These are phyloP conservation scores for Protobothrops mucrosquamatus DNA, from an alignment of 2,113 vertebrate genomes.

Conservation along the genomic window DNA sequence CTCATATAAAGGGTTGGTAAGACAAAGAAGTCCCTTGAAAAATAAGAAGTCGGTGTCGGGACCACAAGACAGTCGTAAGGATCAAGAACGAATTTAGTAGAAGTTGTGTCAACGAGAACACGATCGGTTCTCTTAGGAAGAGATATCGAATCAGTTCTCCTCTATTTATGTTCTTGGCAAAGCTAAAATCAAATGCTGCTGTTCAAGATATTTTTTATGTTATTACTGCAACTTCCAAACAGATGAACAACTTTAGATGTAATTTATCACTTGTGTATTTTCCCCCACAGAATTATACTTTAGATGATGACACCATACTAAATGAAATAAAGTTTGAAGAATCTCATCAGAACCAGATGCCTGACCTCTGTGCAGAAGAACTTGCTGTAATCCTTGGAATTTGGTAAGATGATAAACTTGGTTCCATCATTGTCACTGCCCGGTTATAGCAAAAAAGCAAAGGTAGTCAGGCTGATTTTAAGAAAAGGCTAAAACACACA, in stretches of 20 bases:
- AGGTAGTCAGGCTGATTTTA: not conserved
- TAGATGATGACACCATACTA: constrained; percentile 89
- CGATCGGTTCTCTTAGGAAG: too few relatives aligned
- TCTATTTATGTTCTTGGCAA: not conserved
- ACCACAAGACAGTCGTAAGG: too few relatives aligned
- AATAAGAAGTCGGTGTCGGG: too few relatives aligned
- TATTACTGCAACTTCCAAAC: not conserved
- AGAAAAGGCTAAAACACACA: not conserved
- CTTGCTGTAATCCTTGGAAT: constrained; percentile 90
- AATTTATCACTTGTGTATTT: constrained; percentile 16
- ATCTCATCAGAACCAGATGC: constrained; percentile 78
- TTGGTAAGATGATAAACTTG: constrained; percentile 75
- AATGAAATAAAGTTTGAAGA: constrained; percentile 85
- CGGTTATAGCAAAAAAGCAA: not conserved
- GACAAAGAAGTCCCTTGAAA: too few relatives aligned
- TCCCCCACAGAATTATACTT: constrained; percentile 77
- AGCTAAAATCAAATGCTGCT: not conserved
- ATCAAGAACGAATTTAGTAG: too few relatives aligned
- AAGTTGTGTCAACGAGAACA: too few relatives aligned
- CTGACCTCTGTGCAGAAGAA: constrained; percentile 88
- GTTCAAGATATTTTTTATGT: not conserved
- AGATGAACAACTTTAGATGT: not conserved
- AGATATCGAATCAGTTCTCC: too few relatives aligned
- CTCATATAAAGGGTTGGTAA: too few relatives aligned
- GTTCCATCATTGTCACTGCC: not conserved